Base-by-base conservation (phyloP, 2,113 vertebrate species). In the Podocnemis expansa region DNA sequence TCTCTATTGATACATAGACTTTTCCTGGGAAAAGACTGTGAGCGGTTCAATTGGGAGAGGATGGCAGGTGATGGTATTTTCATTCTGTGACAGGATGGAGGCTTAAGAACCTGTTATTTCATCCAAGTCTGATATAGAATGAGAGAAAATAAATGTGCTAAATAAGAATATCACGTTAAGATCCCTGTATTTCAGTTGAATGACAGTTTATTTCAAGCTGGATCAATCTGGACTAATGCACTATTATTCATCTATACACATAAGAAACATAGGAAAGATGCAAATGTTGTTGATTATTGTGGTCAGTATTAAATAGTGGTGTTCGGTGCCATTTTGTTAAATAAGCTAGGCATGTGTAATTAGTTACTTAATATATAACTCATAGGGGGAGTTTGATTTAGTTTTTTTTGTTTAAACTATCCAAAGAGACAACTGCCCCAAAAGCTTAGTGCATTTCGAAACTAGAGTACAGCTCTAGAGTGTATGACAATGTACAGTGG, bases 401-500 rank as follows among this genome's bases (percentile, higher is more conserved):
- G n/a, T 52, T 17, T 82, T 29, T 85, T 24, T n/a, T 5, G 78
- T 85, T 92, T 52, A 93, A 89, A 93, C 87, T 34, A 86, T 93
- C 89, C 56, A 55, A 70, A 84, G 93, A 95, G 76, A 93, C 49
- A 84, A 96, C 90, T 95, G 76, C 95, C 93, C 93, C 1, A 82
- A 93, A 97, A 96, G 96, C 96, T 93, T 47, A 94, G 93, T 89
- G 84, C 45, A 16, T 96, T 97, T 97, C 96, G 95, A 97, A 97
- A 88, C 91, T 79, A 73, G 96, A 96, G 91, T 95, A 93, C 45
- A 78, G 95, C 94, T 97, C 96, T 92, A 93, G 75, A 96, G 98
- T 97, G 98, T 97, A 98, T 99, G 99, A 98, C 99, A 98, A 99
- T 98, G 98, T 97, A 98, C 98, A 96, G 98, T 98, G 98, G 98